phyloP scores from a whole-genome alignment of 2,888 invertebrate species.

The Rotaria macrura region DNA sequence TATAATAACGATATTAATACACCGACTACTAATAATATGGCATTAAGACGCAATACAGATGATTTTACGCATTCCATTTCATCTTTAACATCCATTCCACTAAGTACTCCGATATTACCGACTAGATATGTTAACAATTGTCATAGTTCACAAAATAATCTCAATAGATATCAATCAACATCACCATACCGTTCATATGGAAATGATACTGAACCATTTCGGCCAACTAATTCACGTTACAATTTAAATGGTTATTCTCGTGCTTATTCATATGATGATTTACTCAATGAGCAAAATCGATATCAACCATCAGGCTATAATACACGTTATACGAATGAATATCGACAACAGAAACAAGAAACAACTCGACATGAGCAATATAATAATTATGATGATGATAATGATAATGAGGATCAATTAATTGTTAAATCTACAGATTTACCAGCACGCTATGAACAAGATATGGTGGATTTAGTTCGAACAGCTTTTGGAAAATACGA shows the following conservation, averaged over 20 bases:
- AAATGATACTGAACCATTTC: not conserved
- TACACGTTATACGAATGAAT: not conserved
- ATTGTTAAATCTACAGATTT: conserved; percentile 5
- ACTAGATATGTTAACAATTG: not conserved
- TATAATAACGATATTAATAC: not conserved
- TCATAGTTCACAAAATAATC: not conserved
- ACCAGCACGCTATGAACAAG: not conserved
- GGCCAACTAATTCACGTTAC: not conserved
- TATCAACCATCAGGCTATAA: not conserved
- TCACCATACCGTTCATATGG: not conserved
- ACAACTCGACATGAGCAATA: not conserved
- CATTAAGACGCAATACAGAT: not conserved
- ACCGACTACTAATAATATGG: not conserved
- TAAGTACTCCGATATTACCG: not conserved
- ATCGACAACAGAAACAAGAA: not conserved
- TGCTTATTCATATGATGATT: conserved; percentile 1
- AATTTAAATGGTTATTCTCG: not conserved
- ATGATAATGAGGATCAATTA: not conserved
- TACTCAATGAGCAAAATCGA: not conserved
- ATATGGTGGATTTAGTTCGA: not conserved
- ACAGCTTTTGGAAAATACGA: not conserved
- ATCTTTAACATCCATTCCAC: not conserved
- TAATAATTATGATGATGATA: not conserved
- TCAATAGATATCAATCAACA: not conserved
- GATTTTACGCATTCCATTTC: not conserved